Evolutionary conservation across 2,888 invertebrate species (phyloP).

Genomic region (Blastobasis lacticolella): DNA sequence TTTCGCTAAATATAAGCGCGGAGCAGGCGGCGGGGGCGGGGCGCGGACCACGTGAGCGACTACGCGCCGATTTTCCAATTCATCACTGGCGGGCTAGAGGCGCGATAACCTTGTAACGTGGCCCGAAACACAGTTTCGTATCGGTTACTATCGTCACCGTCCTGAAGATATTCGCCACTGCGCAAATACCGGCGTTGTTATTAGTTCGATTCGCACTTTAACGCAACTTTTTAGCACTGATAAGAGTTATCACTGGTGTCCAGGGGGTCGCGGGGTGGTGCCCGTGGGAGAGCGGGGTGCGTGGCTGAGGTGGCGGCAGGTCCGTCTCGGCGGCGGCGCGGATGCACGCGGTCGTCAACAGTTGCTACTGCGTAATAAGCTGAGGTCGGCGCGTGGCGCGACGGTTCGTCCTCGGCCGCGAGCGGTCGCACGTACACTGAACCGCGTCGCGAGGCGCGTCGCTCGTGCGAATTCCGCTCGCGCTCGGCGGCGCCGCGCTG

Average conservation of each 20-base stretch:
- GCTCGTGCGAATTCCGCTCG: conserved; percentile 24
- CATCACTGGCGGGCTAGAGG: conserved; percentile 68
- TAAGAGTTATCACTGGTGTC: conserved; percentile 54
- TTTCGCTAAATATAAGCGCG: conserved; percentile 73
- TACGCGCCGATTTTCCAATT: conserved; percentile 75
- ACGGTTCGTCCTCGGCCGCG: conserved; percentile 53
- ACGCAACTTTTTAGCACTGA: conserved; percentile 60
- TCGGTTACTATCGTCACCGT: conserved; percentile 48
- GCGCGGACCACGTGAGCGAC: conserved; percentile 70
- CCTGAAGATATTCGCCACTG: conserved; percentile 37
- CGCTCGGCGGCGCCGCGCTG: conserved; percentile 35
- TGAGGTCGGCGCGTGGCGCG: conserved; percentile 42
- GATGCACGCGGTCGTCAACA: conserved; percentile 64
- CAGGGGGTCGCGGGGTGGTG: conserved; percentile 8
- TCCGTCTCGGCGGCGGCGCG: background rate
- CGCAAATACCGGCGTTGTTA: conserved; percentile 41
- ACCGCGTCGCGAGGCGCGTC: conserved; percentile 52
- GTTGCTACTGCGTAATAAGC: conserved; percentile 70
- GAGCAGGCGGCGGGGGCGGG: conserved; percentile 45
- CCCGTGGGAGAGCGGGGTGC: too few relatives aligned
- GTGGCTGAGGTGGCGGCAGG: too few relatives aligned
- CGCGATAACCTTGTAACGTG: conserved; percentile 73
- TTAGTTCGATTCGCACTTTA: conserved; percentile 46
- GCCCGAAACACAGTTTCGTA: conserved; percentile 53
- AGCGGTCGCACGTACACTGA: conserved; percentile 69